Evolutionary conservation across 2,113 vertebrate species (phyloP), one percentile per base, ranked within the genome.

Genomic region (Strix uralensis): DNA sequence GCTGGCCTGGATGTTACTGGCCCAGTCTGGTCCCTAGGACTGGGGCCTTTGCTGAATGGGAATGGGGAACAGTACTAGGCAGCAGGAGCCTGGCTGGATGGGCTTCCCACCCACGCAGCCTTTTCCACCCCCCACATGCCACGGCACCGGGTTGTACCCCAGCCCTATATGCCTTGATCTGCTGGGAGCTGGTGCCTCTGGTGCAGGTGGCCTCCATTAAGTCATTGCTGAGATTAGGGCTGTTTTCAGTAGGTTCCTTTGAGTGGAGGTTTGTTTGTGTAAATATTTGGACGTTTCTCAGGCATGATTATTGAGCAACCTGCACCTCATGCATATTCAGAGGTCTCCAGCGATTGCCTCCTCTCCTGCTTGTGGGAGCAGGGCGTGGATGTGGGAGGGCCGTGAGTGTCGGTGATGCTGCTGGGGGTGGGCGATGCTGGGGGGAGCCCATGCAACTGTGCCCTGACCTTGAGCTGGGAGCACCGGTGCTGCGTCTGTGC

Each of bases 281-380:
- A 65, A 98, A 96, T 97, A 95, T 97, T 97, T 96, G 97, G 92
- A 96, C 85, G 27, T 94, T 90, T 88, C 94, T 94, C 92, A 82
- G 90, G 79, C 55, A 7, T 90, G 92, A 95, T 95, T 93, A 85
- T 84, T 4, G 73, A 97, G 93, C 91, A 93, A 92, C 93, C 91
- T 91, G 96, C 91, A 61, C 94, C 94, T 97, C 94, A 91, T 97
- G 91, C 94, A 95, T 97, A 97, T 96, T 95, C 95, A 97, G 88
- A 78, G 81, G 58, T 62, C 81, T 86, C 86, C 80, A 1, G 88
- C 7, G 38, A 16, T 13, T 23, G 49, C 81, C 74, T 90, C 71
- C 85, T 82, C 88, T 80, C n/a, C 62, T 2, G 80, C 34, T 0
- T 0, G 65, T 7, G 86, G 72, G 57, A 66, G 74, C 61, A 4